phyloP scores from a whole-genome alignment of 2,797 vertebrate species.

The Gallinago solitaria region DNA sequence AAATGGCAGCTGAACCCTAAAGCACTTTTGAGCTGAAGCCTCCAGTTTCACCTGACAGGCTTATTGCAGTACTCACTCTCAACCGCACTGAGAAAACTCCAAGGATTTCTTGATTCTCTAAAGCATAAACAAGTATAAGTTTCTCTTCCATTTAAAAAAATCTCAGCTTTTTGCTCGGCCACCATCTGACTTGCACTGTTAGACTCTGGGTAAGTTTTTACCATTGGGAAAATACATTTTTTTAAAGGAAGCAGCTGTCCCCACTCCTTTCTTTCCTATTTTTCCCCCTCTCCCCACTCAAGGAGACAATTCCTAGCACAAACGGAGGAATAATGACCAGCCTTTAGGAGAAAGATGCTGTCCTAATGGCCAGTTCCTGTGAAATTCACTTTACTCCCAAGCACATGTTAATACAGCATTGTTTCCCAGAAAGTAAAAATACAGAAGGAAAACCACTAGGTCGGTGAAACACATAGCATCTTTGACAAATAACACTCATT shows the following conservation, averaged over 20 bases:
- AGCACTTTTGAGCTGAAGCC: slow-evolving; percentile 40
- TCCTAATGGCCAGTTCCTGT: not conserved
- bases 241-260: not conserved
- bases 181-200: not conserved
- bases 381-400: not conserved
- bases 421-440: not conserved
- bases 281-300: not conserved
- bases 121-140: slow-evolving; percentile 55
- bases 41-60: slow-evolving; percentile 51
- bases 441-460: not conserved
- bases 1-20: slow-evolving; percentile 66
- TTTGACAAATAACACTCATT: not conserved
- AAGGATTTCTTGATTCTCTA: slow-evolving; percentile 66
- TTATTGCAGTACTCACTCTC: slow-evolving; percentile 51
- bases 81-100: slow-evolving; percentile 59
- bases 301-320: slow-evolving; percentile 1
- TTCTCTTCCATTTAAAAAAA: slow-evolving; percentile 57
- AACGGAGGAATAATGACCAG: slow-evolving; percentile 26
- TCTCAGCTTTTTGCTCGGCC: not conserved
- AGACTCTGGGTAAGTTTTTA: slow-evolving; percentile 20
- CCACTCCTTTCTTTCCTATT: not conserved
- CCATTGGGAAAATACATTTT: not conserved
- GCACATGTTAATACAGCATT: not conserved
- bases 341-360: not conserved
- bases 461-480: not conserved